A percentile compares a stretch with the other conserved stretches of the same genome.
Evolutionary conservation across 2,113 vertebrate genomes (phyloP).

Genomic region (Melanerpes formicivorus): DNA sequence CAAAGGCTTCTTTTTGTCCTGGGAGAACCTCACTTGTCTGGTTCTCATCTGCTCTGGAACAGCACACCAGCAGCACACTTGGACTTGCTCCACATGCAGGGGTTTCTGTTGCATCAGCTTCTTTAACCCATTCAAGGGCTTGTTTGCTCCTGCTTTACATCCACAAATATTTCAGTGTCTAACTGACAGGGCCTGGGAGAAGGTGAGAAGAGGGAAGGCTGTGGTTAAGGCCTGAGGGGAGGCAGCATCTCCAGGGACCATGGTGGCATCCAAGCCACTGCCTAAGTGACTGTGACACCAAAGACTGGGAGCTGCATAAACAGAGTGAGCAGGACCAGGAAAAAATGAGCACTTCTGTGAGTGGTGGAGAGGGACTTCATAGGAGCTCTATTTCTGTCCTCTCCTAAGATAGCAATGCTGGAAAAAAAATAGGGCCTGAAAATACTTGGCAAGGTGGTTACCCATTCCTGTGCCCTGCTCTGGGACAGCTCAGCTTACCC

Average conservation of each 20-base stretch:
- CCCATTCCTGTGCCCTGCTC: not conserved
- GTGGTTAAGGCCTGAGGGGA: not conserved
- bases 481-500: not conserved
- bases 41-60: not conserved
- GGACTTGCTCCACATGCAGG: not conserved
- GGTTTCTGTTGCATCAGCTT: not conserved
- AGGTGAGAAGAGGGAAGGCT: rapidly evolving
- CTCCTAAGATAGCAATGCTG: not conserved
- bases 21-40: not conserved
- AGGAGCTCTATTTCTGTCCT: not conserved
- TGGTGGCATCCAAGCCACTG: not conserved
- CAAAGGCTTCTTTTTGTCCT: not conserved
- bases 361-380: not conserved
- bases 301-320: not conserved
- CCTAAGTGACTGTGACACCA: not conserved
- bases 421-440: not conserved
- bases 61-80: not conserved
- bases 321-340: not conserved
- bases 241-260: not conserved
- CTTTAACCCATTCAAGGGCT: not conserved
- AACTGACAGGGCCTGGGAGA: not conserved
- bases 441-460: not conserved
- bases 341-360: not conserved
- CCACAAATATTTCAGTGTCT: not conserved
- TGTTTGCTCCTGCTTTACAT: not conserved